Base-by-base conservation (phyloP, 2,888 invertebrate species). In the Drosophila sordidula region DNA sequence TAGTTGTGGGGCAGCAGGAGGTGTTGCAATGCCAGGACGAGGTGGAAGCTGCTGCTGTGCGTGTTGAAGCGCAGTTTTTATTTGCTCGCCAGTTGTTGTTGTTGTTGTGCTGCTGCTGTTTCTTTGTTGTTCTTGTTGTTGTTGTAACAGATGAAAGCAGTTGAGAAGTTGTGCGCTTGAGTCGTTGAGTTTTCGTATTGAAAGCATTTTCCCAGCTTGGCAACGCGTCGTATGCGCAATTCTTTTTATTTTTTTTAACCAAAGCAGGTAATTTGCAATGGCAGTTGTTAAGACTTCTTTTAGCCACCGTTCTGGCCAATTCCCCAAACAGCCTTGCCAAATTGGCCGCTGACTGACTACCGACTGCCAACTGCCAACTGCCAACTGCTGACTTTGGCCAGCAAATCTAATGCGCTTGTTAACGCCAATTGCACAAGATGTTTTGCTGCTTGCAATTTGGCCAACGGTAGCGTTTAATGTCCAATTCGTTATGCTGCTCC, bases 381-480 rank as follows among this genome's bases (percentile, higher is more conserved):
- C 22, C 45, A 38, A 44, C 62, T 47, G 49, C 11, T 34, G 50
- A 50, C 50, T 34, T 45, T 73, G 71, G 76, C 61, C 72, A 70
- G 75, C 75, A 73, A 83, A 80, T 85, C 88, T 86, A 88, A 88
- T 85, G 88, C 84, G 84, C 84, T 85, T 85, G 88, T 85, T 88
- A 85, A 86, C 87, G 85, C 87, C 88, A 88, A 87, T 85, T 85
- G 84, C 73, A 68, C 81, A 69, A 71, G 75, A 70, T 74, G 80
- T 70, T 72, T 44, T 41, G 51, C 34, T 63, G 70, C 46, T 82
- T 65, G 87, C 85, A 87, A 84, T 87, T 84, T 85, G 84, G 84
- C 79, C 90, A 89, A 90, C 90, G 89, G 90, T 90, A 90, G 90
- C 90, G 69, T 88, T 90, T 86, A 89, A 84, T 88, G 86, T 87